Base-by-base conservation (phyloP, 2,888 invertebrate genomes). In the Trachelus troglodyta region DNA sequence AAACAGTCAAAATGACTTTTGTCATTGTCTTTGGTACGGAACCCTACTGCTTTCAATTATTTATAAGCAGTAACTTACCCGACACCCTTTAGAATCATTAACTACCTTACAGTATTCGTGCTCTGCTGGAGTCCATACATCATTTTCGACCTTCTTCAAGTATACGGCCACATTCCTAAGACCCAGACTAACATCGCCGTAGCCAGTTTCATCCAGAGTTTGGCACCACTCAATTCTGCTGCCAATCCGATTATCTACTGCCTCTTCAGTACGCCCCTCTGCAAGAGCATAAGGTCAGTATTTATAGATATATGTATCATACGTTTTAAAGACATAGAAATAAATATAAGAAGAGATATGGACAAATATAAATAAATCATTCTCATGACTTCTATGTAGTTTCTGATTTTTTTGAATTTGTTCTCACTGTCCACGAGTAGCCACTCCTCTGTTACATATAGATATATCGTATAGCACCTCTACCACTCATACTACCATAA, bases 1-100 rank as follows among this genome's bases (percentile, higher is more conserved):
- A 98, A 93, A 98, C 98, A 30, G 97, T 98, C 81, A 98, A 98
- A 92, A 98, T 98, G 98, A 98, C 98, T 0, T 96, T 98, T 85
- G 98, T 98, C 85, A 98, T 98, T 87, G 98, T 98, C 80, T 96
- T 98, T 87, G 97, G 97, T 97, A 91, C 95, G 95, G 92, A 12
- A 30, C 9, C 3, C 23, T 71, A 30, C 34, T 31, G 31, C 30
- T 73, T 34, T 35, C 11, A 12, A 76, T n/a, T 75, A 56, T 34
- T 71, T 73, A 56, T 76, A 31, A 71, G 56, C 30, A 40, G 3
- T 56, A 30, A 73, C 34, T 30, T 30, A 37, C 33, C 75, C 34
- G 12, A 68, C 69, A 68, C 73, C 31, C 37, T 35, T 33, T 68
- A 37, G n/a, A 77, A 37, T 79, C 15, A 3, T 56, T 23, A 56